These are phyloP conservation scores for Gobio gobio DNA, from an alignment of 2,113 vertebrate genomes.

Conservation along the genomic window DNA sequence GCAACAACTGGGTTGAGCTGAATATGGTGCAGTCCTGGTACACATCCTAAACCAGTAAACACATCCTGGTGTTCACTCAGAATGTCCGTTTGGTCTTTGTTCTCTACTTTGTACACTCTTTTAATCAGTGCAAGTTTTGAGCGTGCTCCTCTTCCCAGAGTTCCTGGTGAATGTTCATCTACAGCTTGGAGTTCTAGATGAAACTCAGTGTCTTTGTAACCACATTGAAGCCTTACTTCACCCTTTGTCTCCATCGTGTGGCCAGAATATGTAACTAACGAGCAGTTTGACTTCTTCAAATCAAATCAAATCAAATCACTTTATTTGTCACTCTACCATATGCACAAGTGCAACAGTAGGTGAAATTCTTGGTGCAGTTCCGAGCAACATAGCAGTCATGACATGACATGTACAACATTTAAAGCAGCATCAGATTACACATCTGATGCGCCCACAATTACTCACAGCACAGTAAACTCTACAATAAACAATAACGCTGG, in stretches of 20 bases:
- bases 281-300: neutral
- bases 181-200: too few relatives aligned
- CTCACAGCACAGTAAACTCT: too few relatives aligned
- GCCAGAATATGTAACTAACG: slow-evolving; percentile 20
- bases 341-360: too few relatives aligned
- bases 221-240: slow-evolving; percentile 3
- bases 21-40: slow-evolving; percentile 35
- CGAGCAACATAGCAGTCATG: too few relatives aligned
- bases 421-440: too few relatives aligned
- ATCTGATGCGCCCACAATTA: too few relatives aligned
- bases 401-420: too few relatives aligned
- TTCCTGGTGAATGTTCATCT: slow-evolving; percentile 1
- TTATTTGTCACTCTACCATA: too few relatives aligned
- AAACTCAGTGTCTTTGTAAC: too few relatives aligned
- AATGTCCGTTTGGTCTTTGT: neutral
- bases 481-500: too few relatives aligned
- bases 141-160: neutral
- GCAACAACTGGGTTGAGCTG: neutral
- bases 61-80: slow-evolving; percentile 27
- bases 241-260: slow-evolving; percentile 33
- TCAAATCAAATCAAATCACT: too few relatives aligned
- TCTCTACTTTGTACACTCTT: slow-evolving; percentile 18
- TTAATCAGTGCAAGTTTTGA: neutral
- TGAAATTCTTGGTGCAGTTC: too few relatives aligned
- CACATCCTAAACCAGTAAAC: slow-evolving; percentile 22